phyloP scores from a whole-genome alignment of 2,797 vertebrate species.

The Hyperoplus immaculatus region DNA sequence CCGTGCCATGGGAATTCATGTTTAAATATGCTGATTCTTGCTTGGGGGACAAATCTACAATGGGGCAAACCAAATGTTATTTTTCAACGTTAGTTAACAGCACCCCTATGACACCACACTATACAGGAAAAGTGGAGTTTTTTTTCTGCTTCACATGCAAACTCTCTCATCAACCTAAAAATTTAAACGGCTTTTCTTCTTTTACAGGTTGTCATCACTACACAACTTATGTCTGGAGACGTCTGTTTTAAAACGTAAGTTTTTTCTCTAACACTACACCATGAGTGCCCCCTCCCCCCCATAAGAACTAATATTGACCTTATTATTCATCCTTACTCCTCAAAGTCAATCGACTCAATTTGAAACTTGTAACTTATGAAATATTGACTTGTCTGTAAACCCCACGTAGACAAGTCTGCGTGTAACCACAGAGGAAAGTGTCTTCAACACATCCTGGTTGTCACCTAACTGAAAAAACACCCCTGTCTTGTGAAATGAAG shows the following conservation, averaged over 20 bases:
- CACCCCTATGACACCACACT: neutral
- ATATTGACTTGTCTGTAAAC: neutral
- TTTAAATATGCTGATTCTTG: slow-evolving; percentile 16
- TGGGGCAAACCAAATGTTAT: neutral
- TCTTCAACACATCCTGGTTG: slow-evolving; percentile 61
- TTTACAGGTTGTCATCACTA: slow-evolving; percentile 93
- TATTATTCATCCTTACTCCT: neutral
- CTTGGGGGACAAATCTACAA: neutral
- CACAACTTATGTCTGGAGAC: slow-evolving; percentile 98
- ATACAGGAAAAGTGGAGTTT: neutral
- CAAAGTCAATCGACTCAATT: neutral
- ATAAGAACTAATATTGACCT: slow-evolving; percentile 69
- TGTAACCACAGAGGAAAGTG: slow-evolving; percentile 50
- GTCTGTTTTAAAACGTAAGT: slow-evolving; percentile 96
- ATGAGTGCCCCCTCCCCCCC: too few relatives aligned
- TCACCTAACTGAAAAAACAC: slow-evolving; percentile 21
- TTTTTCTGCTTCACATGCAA: neutral
- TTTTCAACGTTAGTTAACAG: neutral
- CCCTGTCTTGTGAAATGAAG: neutral
- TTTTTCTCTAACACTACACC: too few relatives aligned
- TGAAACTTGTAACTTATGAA: neutral
- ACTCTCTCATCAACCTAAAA: slow-evolving; percentile 5
- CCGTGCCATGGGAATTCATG: slow-evolving; percentile 24
- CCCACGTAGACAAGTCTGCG: slow-evolving; percentile 1
- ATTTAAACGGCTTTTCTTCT: slow-evolving; percentile 34